These are phyloP conservation scores for Andrena bucephala DNA, from an alignment of 2,888 invertebrate species.

Conservation along the genomic window DNA sequence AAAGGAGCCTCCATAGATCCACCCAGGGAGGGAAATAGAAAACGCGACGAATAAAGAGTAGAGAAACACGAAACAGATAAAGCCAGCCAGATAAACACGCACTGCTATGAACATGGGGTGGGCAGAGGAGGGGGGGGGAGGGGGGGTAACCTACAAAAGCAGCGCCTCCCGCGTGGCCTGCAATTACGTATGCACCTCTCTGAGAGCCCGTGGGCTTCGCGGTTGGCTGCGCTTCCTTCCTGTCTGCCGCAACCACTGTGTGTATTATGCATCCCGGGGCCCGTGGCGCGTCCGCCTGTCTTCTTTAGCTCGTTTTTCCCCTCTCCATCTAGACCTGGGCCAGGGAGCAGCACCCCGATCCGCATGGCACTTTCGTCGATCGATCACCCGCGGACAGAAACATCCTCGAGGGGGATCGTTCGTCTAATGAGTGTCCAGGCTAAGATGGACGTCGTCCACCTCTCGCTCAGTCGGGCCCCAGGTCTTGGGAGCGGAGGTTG, in stretches of 20 bases:
- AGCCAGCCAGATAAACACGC: slow-evolving; percentile 34
- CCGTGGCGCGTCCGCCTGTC: slow-evolving; percentile 65
- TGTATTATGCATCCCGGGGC: slow-evolving; percentile 69
- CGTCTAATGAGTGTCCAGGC: slow-evolving; percentile 21
- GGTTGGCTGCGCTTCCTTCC: slow-evolving; percentile 85
- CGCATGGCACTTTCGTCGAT: slow-evolving; percentile 51
- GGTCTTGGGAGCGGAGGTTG: no score
- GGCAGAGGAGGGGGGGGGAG: slow-evolving; percentile 1
- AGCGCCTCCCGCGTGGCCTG: slow-evolving; percentile 78
- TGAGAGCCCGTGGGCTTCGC: slow-evolving; percentile 81
- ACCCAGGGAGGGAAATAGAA: slow-evolving; percentile 13
- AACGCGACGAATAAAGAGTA: not conserved
- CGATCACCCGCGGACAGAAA: slow-evolving; percentile 51
- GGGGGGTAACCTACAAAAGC: slow-evolving; percentile 68
- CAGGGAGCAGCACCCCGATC: slow-evolving; percentile 46
- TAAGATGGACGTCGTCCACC: not conserved
- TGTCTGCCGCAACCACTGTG: slow-evolving; percentile 82
- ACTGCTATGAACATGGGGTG: not conserved
- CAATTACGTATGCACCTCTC: slow-evolving; percentile 84
- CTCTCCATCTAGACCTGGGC: slow-evolving; percentile 33
- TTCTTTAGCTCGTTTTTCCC: slow-evolving; percentile 66
- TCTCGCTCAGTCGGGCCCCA: not conserved
- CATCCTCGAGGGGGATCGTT: slow-evolving; percentile 40
- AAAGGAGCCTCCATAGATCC: no score
- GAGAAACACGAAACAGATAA: slow-evolving; percentile 23